phyloP scores from a whole-genome alignment of 2,113 vertebrate genomes.

The Embiotoca jacksoni region DNA sequence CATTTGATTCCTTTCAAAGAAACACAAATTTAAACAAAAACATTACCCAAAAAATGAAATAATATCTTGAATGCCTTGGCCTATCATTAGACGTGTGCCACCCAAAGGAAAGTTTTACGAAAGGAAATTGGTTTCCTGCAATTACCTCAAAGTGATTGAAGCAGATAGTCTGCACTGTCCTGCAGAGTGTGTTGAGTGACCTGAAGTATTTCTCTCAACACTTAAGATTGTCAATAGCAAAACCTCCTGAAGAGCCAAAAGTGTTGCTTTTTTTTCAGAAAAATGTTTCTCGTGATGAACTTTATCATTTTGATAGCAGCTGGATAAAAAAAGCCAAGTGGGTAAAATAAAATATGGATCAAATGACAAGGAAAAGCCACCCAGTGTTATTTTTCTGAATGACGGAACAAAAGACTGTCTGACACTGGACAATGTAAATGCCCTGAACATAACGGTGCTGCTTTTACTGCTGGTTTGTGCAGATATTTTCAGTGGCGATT shows the following conservation, averaged over 20 bases:
- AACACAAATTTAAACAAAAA: slow-evolving; percentile 17
- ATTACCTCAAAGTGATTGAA: slow-evolving; percentile 14
- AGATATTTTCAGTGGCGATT: slow-evolving; percentile 13
- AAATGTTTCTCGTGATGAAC: neutral
- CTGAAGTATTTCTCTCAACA: slow-evolving; percentile 63
- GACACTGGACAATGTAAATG: slow-evolving; percentile 42
- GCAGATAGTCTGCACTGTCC: slow-evolving; percentile 20
- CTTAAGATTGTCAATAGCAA: slow-evolving; percentile 74
- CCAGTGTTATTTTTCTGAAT: slow-evolving; percentile 7
- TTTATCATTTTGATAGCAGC: slow-evolving; percentile 34
- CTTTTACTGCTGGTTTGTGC: slow-evolving; percentile 43
- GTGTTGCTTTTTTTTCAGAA: neutral
- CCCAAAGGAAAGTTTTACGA: slow-evolving; percentile 27
- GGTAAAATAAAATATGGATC: neutral
- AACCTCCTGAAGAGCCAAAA: slow-evolving; percentile 40
- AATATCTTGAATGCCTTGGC: slow-evolving; percentile 8
- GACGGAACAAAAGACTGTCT: slow-evolving; percentile 6
- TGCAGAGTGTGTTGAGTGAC: slow-evolving; percentile 38
- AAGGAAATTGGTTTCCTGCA: slow-evolving; percentile 33
- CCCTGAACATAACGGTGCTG: slow-evolving; percentile 47
- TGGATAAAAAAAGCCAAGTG: neutral
- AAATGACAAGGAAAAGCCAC: slow-evolving; percentile 1
- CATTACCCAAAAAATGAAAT: slow-evolving; percentile 29
- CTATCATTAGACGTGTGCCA: slow-evolving; percentile 28
- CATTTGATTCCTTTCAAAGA: slow-evolving; percentile 23